Conservation (phyloP, 2,888 invertebrate genomes). For the Autographa pulchrina region DNA sequence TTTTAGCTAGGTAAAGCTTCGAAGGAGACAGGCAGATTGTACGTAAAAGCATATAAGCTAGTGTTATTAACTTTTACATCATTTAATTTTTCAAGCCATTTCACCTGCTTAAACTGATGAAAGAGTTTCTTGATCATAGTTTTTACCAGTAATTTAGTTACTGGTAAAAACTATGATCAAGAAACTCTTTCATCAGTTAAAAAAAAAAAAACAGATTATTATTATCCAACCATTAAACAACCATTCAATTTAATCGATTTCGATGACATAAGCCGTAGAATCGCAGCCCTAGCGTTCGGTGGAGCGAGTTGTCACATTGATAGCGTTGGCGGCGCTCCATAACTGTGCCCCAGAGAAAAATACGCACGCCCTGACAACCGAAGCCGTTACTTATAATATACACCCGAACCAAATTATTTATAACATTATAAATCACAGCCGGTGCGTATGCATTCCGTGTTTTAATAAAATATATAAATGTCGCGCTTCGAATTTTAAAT, state of each 20-base stretch:
- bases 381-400: constrained; percentile 44
- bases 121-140: no score
- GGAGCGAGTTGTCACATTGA: constrained; percentile 40
- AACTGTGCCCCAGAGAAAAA: constrained; percentile 57
- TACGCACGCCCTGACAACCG: constrained; percentile 26
- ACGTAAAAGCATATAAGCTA: background rate
- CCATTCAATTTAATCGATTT: background rate
- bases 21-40: background rate
- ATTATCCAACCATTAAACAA: background rate
- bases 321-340: constrained; percentile 57
- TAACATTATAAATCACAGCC: constrained; percentile 35
- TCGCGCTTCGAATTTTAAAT: background rate
- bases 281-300: constrained; percentile 31
- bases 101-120: no score
- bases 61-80: no score
- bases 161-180: no score
- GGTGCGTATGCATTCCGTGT: background rate
- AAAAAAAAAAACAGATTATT: background rate
- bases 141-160: no score
- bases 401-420: constrained; percentile 40
- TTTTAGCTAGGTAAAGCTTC: no score
- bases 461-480: constrained; percentile 11
- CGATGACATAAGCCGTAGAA: background rate
- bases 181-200: no score
- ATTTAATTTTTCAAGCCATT: no score